A percentile compares a stretch with the other conserved stretches of the same genome.
Conservation (phyloP, 2,113 vertebrate species). For the Apaloderma vittatum region DNA sequence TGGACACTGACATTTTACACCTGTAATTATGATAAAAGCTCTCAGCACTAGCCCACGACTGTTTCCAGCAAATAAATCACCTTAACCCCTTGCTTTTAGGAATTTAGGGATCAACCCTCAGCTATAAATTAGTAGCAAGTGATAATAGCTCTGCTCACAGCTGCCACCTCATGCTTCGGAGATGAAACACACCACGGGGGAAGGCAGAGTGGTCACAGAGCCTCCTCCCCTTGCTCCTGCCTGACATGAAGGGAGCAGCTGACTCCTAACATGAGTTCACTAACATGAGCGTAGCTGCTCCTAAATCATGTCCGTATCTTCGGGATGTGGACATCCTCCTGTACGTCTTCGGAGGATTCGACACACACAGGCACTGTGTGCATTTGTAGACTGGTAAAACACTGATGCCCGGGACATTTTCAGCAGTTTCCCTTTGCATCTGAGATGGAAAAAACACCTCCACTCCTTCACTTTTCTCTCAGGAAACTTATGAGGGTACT, state of each 20-base stretch:
- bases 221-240: neutral
- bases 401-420: too few relatives aligned
- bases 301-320: neutral
- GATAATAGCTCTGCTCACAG: slow-evolving; percentile 33
- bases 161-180: neutral
- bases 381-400: neutral
- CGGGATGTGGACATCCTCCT: neutral
- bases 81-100: slow-evolving; percentile 27
- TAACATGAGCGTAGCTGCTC: accelerated
- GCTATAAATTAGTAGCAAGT: slow-evolving; percentile 21
- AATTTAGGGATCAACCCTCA: neutral
- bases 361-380: neutral
- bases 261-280: too few relatives aligned
- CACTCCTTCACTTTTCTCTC: neutral
- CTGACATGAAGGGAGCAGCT: too few relatives aligned
- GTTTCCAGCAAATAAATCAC: slow-evolving; percentile 42
- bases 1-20: slow-evolving; percentile 45
- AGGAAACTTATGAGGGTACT: neutral
- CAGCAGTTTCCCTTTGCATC: neutral
- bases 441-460: neutral
- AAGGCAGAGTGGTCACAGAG: neutral
- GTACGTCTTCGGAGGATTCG: neutral
- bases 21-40: slow-evolving; percentile 66
- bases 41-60: neutral
- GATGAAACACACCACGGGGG: neutral